Evolutionary conservation across 2,113 vertebrate species (phyloP).

Genomic region (Protomyctophum bolini): DNA sequence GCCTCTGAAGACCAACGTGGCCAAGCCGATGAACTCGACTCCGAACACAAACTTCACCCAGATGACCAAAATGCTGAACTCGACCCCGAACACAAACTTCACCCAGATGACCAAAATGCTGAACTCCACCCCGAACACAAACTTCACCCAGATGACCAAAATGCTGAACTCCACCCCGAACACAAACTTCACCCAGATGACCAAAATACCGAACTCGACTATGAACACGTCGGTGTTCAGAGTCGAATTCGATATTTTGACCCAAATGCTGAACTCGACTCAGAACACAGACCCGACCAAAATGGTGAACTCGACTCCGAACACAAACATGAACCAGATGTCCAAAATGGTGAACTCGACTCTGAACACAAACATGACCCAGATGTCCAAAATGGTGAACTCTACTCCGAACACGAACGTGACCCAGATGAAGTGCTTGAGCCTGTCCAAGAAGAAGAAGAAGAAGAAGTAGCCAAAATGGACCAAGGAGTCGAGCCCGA

Average conservation of each 20-base stretch:
- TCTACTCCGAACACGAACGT: background rate
- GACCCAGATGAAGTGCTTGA: conserved; percentile 5
- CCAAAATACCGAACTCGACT: too few species aligned
- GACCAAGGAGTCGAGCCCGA: conserved; percentile 39
- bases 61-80: too few species aligned
- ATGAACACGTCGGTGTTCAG: too few species aligned
- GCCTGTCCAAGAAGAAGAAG: background rate
- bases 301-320: background rate
- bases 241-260: too few species aligned
- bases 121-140: too few species aligned
- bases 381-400: background rate
- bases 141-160: background rate
- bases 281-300: background rate
- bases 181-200: conserved; percentile 1
- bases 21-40: background rate
- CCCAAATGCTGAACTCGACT: background rate
- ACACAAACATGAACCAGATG: too few species aligned
- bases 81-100: too few species aligned
- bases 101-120: too few species aligned
- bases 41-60: background rate
- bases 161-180: background rate
- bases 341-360: too few species aligned
- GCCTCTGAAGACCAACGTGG: too few species aligned
- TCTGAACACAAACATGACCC: background rate
- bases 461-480: conserved; percentile 20